Evolutionary conservation across 1,140 invertebrate species (phyloP), one percentile per base, ranked within the genome.

Genomic region (Apis laboriosa): DNA sequence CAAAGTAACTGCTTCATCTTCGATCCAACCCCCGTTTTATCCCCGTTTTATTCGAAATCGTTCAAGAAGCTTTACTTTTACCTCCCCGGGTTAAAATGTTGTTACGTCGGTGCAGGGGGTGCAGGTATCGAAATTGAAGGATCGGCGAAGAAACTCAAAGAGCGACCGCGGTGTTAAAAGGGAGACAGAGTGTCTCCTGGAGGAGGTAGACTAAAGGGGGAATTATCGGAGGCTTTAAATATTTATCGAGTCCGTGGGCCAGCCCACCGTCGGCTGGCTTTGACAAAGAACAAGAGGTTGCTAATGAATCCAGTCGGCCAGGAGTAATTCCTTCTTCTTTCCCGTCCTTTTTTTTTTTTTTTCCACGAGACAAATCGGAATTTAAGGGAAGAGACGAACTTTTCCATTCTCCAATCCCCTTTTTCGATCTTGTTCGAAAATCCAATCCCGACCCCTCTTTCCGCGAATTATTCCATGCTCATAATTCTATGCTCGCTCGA

Each of bases 151-250:
- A 43, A 51, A 28, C 67, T 61, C 67, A 66, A 80, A 80, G 71
- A 34, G 64, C 34, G 5, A 43, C 12, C 3, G 7, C 51, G 43
- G 53, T 12, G 11, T 4, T 43, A 43, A 51, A 51, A 53, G 51
- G 28, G 34, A 58, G 55, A 64, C 3, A 9, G 17, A 51, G 67
- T 19, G 51, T 67, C 8, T 67, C 8, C 12, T 0, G 5, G 34
- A 43, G 34, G 34, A 43, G 34, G 15, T 19, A 24, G 61, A 49
- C n/a, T 76, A 81, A 76, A 81, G 63, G 43, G 66, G 51, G 49
- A 86, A 87, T 87, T 86, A 86, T 84, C 80, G 80, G 58, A 68
- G 60, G 85, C 61, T 84, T 87, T 87, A 87, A 86, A 86, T 87
- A 87, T 87, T 86, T 87, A 87, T 86, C 51, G 84, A 83, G 56